Evolutionary conservation across 2,113 vertebrate species (phyloP).

Genomic region (Alces alces): DNA sequence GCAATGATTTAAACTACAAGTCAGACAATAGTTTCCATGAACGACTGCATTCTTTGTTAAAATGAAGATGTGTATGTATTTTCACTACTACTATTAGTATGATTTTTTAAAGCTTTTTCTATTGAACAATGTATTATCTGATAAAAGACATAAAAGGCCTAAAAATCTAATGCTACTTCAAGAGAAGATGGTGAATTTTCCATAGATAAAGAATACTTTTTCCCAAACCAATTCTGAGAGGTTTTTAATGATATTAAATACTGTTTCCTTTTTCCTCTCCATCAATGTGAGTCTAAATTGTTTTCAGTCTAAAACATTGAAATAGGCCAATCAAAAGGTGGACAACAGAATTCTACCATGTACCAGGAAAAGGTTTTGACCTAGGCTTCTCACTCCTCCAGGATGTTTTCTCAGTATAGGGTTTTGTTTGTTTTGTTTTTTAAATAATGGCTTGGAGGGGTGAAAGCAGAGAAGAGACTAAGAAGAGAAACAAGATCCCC

Average conservation of each 20-base stretch:
- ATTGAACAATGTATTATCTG: not conserved
- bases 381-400: not conserved
- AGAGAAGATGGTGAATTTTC: not conserved
- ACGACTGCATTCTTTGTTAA: not conserved
- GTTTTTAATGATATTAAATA: not conserved
- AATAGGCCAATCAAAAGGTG: not conserved
- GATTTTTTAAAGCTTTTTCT: not conserved
- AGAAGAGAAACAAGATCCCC: not conserved
- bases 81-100: not conserved
- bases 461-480: not conserved
- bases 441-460: not conserved
- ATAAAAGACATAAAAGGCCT: not conserved
- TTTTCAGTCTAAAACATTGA: not conserved
- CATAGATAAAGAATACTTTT: not conserved
- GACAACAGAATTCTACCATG: not conserved
- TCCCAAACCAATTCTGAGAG: not conserved
- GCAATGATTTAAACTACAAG: not conserved
- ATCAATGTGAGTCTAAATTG: not conserved
- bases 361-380: not conserved
- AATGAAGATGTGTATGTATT: not conserved
- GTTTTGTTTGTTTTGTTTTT: not conserved
- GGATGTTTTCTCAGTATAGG: not conserved
- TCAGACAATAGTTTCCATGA: not conserved
- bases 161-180: conserved; percentile 13
- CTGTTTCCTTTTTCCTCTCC: not conserved